Evolutionary conservation across 2,797 vertebrate species (phyloP), one percentile per base, ranked within the genome.

Genomic region (Cheirogaleus major): DNA sequence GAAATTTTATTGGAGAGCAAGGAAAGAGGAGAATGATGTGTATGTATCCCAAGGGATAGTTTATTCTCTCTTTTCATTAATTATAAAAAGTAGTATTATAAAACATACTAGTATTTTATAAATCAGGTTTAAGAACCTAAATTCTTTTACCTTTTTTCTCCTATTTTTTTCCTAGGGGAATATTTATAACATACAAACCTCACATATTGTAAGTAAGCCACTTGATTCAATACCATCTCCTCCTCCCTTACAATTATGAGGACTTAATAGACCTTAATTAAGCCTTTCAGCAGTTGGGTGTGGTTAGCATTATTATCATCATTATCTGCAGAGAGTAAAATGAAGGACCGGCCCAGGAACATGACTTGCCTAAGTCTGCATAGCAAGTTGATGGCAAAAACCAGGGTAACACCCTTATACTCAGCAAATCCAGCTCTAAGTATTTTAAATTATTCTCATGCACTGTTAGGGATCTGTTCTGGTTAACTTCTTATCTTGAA

Each of bases 161-260:
- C 35, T 35, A 27, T 65, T 70, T 73, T 79, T 90, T 70, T 4
- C 55, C 27, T 83, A 63, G 81, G 30, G 72, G 45, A 85, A 63
- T 86, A 79, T 65, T 78, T 67, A 45, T 10, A 81, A 81, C 38
- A 76, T 17, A 45, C 61, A 81, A 87, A 69, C 41, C 23, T 87
- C 57, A 45, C 17, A 55, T 22, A 43, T 7, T 12, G 41, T 30
- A 95, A 25, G 55, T 61, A 41, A 89, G 55, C n/a, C 67, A 57
- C 73, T 70, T 78, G 70, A 67, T 32, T 78, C 85, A 48, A 20
- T 59, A 93, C 0, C 70, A 35, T 43, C 30, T 38, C 78, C 50
- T 88, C 81, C 32, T 85, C 82, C 85, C 82, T 96, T 52, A 59
- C 25, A 63, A 85, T 95, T 88, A 91, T 25, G 78, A 92, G 72